Evolutionary conservation across 2,797 vertebrate species (phyloP), one percentile per base, ranked within the genome.

Genomic region (Euthynnus affinis): DNA sequence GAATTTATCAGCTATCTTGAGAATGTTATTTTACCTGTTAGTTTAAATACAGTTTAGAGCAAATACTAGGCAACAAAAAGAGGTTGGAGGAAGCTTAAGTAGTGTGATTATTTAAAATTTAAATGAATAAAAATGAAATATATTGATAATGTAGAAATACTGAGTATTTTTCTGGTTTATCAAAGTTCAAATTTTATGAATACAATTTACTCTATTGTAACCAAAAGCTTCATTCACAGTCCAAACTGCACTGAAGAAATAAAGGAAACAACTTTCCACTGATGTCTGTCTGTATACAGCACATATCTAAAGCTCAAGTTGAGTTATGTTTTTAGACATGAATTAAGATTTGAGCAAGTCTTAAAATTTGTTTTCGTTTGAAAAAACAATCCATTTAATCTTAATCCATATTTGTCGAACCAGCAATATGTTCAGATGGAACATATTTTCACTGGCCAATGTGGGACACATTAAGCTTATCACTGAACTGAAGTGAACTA

Each of bases 381-480:
- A 29, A 32, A 32, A 32, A 32, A 32, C 6, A 32, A 32, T 32
- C 29, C 29, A 51, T 44, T 60, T 20, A 2, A 42, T 27, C 7
- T 44, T 53, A 48, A 66, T 62, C 49, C 34, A 42, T 66, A 64
- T 75, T 55, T 78, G 32, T 23, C 14, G 48, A 34, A 64, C 32
- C 15, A 27, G 49, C 15, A 34, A 55, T 25, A 59, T 46, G 46
- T 61, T 76, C 20, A 22, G 17, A 71, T 79, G 18, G 22, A 18
- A 25, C 9, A 61, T 29, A 80, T 81, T 74, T 67, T 59, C 52
- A 53, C 22, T 0, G 37, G 8, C 18, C 3, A 48, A 70, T 74
- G 46, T 74, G 71, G 78, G 42, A 74, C 61, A 63, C 61, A 80
- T 57, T 22, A 66, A 2, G 40, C n/a, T 75, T 27, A 17, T 46